A percentile compares a stretch with the other conserved stretches of the same genome.
phyloP scores from a whole-genome alignment of 2,888 invertebrate genomes.

The Torymus texanus region DNA sequence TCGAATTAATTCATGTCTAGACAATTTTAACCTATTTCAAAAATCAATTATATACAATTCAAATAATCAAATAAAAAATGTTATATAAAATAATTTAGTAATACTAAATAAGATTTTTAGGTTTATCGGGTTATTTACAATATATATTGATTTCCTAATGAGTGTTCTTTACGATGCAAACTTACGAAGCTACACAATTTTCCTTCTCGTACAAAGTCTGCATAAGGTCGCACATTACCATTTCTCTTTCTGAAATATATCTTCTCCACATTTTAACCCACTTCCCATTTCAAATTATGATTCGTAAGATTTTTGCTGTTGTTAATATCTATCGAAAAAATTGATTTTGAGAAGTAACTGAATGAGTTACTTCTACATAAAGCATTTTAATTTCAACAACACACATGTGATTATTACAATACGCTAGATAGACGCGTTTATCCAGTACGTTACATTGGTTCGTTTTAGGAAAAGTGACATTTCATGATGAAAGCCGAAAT shows the following conservation, averaged over 20 bases:
- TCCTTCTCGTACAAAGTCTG: conserved; percentile 5
- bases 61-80: background rate
- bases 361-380: conserved; percentile 9
- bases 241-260: background rate
- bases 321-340: background rate
- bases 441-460: conserved; percentile 12
- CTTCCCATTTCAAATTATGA: background rate
- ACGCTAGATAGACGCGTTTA: background rate
- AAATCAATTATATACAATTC: conserved; percentile 21
- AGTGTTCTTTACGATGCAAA: background rate
- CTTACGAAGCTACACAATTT: background rate
- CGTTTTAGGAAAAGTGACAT: conserved; percentile 28
- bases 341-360: conserved; percentile 20
- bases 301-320: conserved; percentile 20
- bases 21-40: conserved; percentile 4
- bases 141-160: conserved; percentile 6
- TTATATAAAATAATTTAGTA: conserved; percentile 6
- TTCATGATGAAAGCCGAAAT: background rate
- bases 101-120: background rate
- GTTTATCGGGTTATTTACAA: conserved; percentile 6
- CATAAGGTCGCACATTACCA: conserved; percentile 11
- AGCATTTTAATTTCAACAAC: conserved; percentile 5
- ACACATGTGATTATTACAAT: background rate
- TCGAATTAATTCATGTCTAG: background rate
- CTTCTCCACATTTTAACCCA: background rate